Percentiles rank a stretch among this genome's conserved stretches.
phyloP scores from a whole-genome alignment of 2,888 invertebrate species.

The Aleiodes testaceus region DNA sequence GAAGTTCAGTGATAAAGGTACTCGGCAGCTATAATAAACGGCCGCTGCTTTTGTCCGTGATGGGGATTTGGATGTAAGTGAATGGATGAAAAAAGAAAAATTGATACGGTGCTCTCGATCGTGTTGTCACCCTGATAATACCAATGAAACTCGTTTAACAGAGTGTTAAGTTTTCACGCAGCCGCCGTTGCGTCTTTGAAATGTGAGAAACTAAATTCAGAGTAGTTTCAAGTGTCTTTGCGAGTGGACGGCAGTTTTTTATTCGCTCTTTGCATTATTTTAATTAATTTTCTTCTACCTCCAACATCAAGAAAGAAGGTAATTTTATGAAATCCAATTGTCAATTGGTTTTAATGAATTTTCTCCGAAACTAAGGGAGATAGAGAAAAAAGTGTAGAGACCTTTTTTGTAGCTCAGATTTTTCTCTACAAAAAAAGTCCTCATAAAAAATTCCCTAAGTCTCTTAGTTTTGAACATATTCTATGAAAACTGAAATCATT shows the following conservation, averaged over 20 bases:
- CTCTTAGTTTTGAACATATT: too few species aligned
- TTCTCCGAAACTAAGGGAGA: too few species aligned
- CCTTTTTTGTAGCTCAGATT: too few species aligned
- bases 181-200: conserved; percentile 11
- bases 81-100: background rate
- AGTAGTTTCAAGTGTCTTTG: conserved; percentile 13
- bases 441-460: too few species aligned
- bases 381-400: too few species aligned
- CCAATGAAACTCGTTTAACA: conserved; percentile 47
- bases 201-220: conserved; percentile 4
- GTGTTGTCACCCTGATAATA: conserved; percentile 47
- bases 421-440: too few species aligned
- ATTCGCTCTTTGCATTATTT: background rate
- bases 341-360: background rate
- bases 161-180: conserved; percentile 28
- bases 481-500: too few species aligned
- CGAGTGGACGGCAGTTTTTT: background rate
- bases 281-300: background rate
- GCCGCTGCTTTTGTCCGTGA: too few species aligned
- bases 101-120: conserved; percentile 10
- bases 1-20: too few species aligned
- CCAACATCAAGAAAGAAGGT: background rate
- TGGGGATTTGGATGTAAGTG: too few species aligned
- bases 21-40: too few species aligned
- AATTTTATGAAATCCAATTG: background rate